Conservation (phyloP, 2,797 vertebrate species). For the Buceros bicornis region DNA sequence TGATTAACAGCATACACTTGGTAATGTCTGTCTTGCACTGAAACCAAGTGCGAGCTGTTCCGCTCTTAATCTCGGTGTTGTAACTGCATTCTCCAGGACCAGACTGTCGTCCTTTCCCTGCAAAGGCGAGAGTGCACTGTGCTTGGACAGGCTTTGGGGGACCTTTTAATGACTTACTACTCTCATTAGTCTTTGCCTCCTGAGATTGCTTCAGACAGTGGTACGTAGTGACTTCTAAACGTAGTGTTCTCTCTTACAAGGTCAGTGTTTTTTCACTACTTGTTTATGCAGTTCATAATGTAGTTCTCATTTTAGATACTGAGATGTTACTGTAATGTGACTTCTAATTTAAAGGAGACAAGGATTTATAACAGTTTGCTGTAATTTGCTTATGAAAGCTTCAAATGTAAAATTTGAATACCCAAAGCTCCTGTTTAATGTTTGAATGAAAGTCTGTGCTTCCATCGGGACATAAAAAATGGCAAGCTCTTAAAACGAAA, state of each 20-base stretch:
- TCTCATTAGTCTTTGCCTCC: neutral
- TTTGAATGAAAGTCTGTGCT: neutral
- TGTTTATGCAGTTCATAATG: neutral
- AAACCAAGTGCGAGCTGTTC: neutral
- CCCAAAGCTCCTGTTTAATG: neutral
- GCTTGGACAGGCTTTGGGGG: neutral
- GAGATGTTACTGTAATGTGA: neutral
- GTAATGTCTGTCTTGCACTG: neutral
- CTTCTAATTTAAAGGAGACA: neutral
- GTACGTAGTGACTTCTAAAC: neutral
- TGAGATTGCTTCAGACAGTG: neutral
- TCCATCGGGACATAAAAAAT: neutral
- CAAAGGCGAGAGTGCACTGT: neutral
- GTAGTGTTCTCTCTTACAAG: neutral
- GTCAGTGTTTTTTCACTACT: neutral
- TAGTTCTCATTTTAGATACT: neutral
- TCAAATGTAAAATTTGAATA: constrained; percentile 13
- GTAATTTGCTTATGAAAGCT: constrained; percentile 20
- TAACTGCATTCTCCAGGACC: neutral
- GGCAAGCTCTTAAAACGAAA: neutral
- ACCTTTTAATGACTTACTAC: neutral
- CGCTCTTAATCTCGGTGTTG: neutral
- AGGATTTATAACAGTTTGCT: neutral
- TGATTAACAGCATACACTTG: neutral
- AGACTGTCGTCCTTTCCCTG: neutral